A percentile compares a stretch with the other conserved stretches of the same genome.
Conservation (phyloP, 2,888 invertebrate species). For the Branchipolynoe longqiensis region DNA sequence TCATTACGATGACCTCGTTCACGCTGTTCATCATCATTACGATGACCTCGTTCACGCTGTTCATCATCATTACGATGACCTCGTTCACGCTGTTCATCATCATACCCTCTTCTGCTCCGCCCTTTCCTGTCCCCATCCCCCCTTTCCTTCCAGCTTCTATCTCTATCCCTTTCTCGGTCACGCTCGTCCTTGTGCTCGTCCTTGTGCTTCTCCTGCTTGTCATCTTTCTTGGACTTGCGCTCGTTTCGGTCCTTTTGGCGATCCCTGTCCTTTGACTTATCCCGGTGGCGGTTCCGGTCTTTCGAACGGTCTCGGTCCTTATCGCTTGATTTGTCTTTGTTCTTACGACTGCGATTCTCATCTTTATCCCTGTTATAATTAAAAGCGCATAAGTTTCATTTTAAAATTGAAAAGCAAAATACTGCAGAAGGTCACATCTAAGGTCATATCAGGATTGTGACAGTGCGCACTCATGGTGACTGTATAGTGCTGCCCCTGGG, state of each 20-base stretch:
- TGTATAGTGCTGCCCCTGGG: too few relatives aligned
- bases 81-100: neutral
- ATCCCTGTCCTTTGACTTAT: constrained; percentile 15
- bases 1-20: too few relatives aligned
- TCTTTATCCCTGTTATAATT: neutral
- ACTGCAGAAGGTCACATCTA: too few relatives aligned
- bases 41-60: too few relatives aligned
- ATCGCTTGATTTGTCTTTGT: constrained; percentile 21
- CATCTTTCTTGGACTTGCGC: neutral
- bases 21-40: too few relatives aligned
- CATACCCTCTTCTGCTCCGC: neutral
- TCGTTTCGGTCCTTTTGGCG: neutral
- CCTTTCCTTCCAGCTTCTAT: neutral
- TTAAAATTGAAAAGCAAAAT: too few relatives aligned
- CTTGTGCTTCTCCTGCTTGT: constrained; percentile 1
- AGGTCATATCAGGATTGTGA: too few relatives aligned
- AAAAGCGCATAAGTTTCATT: too few relatives aligned
- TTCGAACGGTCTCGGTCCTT: neutral
- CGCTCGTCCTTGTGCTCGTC: neutral
- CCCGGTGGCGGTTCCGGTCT: constrained; percentile 4
- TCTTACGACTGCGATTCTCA: constrained; percentile 12
- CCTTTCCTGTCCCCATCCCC: neutral
- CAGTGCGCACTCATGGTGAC: too few relatives aligned
- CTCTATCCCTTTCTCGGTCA: constrained; percentile 15
- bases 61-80: too few relatives aligned